These are phyloP conservation scores for Heliconius charithonia DNA, from an alignment of 2,888 invertebrate genomes.

Conservation along the genomic window DNA sequence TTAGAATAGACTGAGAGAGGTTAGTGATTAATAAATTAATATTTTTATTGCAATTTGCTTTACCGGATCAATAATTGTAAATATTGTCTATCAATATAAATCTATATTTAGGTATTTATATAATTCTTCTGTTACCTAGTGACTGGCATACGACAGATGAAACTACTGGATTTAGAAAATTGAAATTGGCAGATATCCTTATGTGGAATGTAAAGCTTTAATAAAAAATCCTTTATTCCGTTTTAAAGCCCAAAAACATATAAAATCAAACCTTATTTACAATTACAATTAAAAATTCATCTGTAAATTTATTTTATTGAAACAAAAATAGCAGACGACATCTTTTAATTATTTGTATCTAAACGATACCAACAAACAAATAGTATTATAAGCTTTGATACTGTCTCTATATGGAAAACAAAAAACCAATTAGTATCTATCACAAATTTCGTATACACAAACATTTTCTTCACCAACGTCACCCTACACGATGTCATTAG, in stretches of 20 bases:
- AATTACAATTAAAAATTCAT: neutral
- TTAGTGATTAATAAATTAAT: neutral
- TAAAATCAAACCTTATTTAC: neutral
- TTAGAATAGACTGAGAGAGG: neutral
- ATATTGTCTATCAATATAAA: neutral
- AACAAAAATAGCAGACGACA: neutral
- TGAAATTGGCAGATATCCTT: too few species aligned
- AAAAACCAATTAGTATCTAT: neutral
- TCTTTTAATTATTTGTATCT: neutral
- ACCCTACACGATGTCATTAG: conserved; percentile 81
- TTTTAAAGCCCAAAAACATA: neutral
- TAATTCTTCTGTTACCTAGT: too few species aligned
- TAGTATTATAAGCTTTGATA: neutral
- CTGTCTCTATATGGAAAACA: neutral
- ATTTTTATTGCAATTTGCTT: neutral
- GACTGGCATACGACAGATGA: too few species aligned
- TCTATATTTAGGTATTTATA: too few species aligned
- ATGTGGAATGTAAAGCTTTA: too few species aligned
- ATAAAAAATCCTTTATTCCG: too few species aligned
- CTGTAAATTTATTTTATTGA: neutral
- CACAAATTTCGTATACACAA: neutral
- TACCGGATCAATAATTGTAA: neutral
- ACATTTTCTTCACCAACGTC: conserved; percentile 43
- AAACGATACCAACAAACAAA: neutral
- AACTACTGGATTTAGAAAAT: too few species aligned